Percentiles rank a stretch among this genome's conserved stretches.
Conservation (phyloP, 1,140 invertebrate genomes). For the Palaemon carinicauda region DNA sequence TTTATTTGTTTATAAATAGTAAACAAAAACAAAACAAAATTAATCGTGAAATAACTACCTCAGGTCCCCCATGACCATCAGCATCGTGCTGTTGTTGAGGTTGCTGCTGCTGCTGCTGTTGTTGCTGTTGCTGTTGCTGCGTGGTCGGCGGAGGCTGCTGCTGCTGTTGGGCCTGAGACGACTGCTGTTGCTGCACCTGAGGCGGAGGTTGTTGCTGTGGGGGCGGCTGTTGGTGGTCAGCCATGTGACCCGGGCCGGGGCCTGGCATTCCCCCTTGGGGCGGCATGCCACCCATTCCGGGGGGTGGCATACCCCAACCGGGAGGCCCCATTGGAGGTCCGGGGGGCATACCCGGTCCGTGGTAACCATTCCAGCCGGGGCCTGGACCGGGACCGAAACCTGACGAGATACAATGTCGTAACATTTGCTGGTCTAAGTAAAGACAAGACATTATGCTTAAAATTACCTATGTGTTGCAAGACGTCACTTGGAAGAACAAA, state of each 20-base stretch:
- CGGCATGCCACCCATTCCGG: slow-evolving; percentile 53
- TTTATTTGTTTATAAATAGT: too few species aligned
- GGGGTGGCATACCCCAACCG: slow-evolving; percentile 61
- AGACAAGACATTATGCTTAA: too few species aligned
- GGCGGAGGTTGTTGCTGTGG: slow-evolving; percentile 16
- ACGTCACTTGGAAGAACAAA: neutral
- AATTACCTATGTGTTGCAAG: neutral
- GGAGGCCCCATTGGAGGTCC: slow-evolving; percentile 59
- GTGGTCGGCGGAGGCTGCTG: neutral
- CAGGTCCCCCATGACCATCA: slow-evolving; percentile 6
- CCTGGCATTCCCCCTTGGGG: slow-evolving; percentile 38
- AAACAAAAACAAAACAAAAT: too few species aligned
- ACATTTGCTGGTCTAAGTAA: too few species aligned
- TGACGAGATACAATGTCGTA: neutral
- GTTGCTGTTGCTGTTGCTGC: slow-evolving; percentile 31
- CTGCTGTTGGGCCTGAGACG: slow-evolving; percentile 18
- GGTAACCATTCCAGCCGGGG: slow-evolving; percentile 52
- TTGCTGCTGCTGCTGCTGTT: neutral
- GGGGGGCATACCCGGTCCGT: slow-evolving; percentile 53
- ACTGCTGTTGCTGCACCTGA: slow-evolving; percentile 23
- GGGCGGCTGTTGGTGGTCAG: slow-evolving; percentile 40
- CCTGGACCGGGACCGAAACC: slow-evolving; percentile 55
- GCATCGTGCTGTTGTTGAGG: slow-evolving; percentile 33
- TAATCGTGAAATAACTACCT: slow-evolving; percentile 8
- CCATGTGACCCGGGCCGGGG: slow-evolving; percentile 39